phyloP scores from a whole-genome alignment of 2,113 vertebrate genomes.

The human region GRCh38 chr6:24153501-24154000 shows the following conservation, averaged over 20 bases:
- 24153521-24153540: not conserved
- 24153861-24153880: not conserved
- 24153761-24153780: too few species aligned
- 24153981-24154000: not conserved
- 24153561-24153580: not conserved
- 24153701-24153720: not conserved
- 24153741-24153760: fast-evolving
- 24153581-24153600: not conserved
- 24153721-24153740: not conserved
- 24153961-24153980: not conserved
- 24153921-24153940: not conserved
- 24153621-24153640: not conserved
- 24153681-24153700: not conserved
- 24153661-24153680: not conserved
- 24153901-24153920: not conserved
- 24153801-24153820: not conserved
- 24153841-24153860: not conserved
- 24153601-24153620: not conserved
- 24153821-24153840: fast-evolving
- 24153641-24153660: too few species aligned
- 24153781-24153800: not conserved
- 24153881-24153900: not conserved
- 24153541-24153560: not conserved
- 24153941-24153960: not conserved
- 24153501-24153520: fast-evolving